These are phyloP conservation scores for Acanthurus leucopareius DNA, from an alignment of 2,797 vertebrate species.

Conservation along the genomic window DNA sequence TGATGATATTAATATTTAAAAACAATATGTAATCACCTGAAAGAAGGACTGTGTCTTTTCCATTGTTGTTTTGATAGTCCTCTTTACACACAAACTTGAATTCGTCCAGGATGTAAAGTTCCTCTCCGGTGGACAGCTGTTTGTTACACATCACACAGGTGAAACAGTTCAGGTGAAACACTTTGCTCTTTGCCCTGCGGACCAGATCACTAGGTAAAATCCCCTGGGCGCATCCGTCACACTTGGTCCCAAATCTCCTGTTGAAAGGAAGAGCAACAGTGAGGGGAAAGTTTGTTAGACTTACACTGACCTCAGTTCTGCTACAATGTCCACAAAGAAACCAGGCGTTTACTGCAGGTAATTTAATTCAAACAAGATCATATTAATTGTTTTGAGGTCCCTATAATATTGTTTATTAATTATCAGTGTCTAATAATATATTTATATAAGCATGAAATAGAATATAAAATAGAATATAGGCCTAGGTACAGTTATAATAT, in stretches of 20 bases:
- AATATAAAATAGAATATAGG: too few relatives aligned
- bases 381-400: too few relatives aligned
- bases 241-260: constrained; percentile 97
- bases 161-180: constrained; percentile 97
- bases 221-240: constrained; percentile 93
- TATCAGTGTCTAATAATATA: too few relatives aligned
- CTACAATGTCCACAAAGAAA: neutral
- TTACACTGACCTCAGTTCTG: neutral
- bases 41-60: constrained; percentile 93
- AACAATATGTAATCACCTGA: constrained; percentile 69
- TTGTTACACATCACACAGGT: constrained; percentile 98
- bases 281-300: constrained; percentile 1
- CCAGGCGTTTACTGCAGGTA: neutral
- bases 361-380: too few relatives aligned
- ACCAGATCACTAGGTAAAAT: constrained; percentile 97
- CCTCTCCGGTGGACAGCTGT: constrained; percentile 96
- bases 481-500: neutral
- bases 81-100: constrained; percentile 98
- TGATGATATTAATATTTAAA: too few relatives aligned
- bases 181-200: constrained; percentile 94
- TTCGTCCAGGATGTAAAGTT: constrained; percentile 96
- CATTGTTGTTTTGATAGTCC: constrained; percentile 91
- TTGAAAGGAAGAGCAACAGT: neutral
- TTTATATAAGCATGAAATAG: too few relatives aligned
- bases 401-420: too few relatives aligned